Conservation (phyloP, 1,140 invertebrate genomes). For the Homalodisca vitripennis region DNA sequence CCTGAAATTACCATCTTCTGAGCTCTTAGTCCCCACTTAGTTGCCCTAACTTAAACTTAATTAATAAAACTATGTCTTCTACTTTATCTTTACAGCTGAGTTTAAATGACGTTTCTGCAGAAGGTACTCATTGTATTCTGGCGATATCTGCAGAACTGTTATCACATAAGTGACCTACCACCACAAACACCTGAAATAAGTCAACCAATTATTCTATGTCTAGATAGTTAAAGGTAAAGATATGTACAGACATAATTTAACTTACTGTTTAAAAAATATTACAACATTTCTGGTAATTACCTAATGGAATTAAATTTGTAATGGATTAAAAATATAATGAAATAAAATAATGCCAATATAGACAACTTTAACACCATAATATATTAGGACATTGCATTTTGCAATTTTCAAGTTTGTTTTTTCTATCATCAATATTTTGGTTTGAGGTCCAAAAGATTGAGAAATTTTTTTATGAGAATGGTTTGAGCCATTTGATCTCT, state of each 20-base stretch:
- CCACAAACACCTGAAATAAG: constrained; percentile 26
- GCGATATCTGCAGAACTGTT: constrained; percentile 14
- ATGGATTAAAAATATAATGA: not conserved
- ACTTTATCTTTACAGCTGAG: not conserved
- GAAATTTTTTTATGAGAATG: too few species aligned
- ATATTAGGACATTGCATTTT: too few species aligned
- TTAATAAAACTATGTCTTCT: not conserved
- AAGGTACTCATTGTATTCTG: constrained; percentile 13
- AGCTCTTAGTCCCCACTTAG: too few species aligned
- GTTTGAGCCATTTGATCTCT: too few species aligned
- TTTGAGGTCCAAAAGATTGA: too few species aligned
- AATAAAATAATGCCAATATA: not conserved
- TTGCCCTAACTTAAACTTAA: not conserved
- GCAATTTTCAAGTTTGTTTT: too few species aligned
- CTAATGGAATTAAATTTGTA: not conserved
- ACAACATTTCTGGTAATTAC: not conserved
- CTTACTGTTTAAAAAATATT: not conserved
- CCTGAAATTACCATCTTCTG: not conserved
- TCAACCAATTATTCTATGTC: too few species aligned
- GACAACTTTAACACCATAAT: not conserved
- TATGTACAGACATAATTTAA: not conserved
- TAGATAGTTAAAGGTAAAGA: too few species aligned
- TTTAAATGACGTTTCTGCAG: not conserved
- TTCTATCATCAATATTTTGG: too few species aligned
- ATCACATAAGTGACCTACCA: constrained; percentile 23